Conservation (phyloP, 2,113 vertebrate species). For the Plestiodon gilberti region DNA sequence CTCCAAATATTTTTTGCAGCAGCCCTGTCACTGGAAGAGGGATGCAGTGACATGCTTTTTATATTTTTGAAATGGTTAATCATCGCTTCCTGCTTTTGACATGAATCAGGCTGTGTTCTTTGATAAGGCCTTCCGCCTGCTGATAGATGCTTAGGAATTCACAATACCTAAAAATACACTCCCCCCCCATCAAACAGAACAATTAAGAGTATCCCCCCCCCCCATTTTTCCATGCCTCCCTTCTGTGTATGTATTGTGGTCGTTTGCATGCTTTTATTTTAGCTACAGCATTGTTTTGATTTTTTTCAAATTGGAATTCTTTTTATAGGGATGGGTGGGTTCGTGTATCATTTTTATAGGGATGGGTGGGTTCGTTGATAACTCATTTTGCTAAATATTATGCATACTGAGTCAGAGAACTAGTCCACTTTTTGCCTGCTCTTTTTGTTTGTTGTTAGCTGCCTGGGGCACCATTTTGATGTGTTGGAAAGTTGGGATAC, state of each 20-base stretch:
- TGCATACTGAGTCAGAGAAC: background rate
- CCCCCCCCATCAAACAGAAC: constrained; percentile 69
- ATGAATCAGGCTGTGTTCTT: constrained; percentile 74
- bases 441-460: background rate
- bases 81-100: constrained; percentile 81
- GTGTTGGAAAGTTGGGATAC: too few species aligned
- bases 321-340: background rate
- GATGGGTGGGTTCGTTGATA: background rate
- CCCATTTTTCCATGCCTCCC: constrained; percentile 54
- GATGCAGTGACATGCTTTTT: constrained; percentile 66
- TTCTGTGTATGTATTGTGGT: constrained; percentile 55
- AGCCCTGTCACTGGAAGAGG: constrained; percentile 19
- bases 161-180: constrained; percentile 79
- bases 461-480: too few species aligned
- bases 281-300: constrained; percentile 50
- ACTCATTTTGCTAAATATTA: background rate
- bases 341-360: background rate
- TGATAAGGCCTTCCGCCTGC: constrained; percentile 78
- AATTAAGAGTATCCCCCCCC: constrained; percentile 50
- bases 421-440: background rate
- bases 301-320: background rate
- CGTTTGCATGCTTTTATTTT: constrained; percentile 57
- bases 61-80: constrained; percentile 73
- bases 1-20: constrained; percentile 54
- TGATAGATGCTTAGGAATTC: constrained; percentile 73